Evolutionary conservation across 2,888 invertebrate genomes (phyloP).

Genomic region (Alentia gelatinosa): DNA sequence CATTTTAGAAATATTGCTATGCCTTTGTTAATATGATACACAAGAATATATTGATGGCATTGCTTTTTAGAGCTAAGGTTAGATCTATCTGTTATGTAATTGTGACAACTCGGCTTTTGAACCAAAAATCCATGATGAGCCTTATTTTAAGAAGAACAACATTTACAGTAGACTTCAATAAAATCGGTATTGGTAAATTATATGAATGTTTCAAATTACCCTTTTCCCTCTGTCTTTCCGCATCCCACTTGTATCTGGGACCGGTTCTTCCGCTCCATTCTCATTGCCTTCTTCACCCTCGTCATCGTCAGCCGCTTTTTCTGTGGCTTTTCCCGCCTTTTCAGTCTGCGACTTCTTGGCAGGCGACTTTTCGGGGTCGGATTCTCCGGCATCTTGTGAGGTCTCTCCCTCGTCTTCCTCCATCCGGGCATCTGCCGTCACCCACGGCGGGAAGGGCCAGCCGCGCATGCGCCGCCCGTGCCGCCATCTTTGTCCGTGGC

Average conservation of each 20-base stretch:
- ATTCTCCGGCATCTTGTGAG: background rate
- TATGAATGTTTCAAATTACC: too few species aligned
- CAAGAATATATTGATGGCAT: too few species aligned
- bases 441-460: background rate
- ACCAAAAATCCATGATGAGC: too few species aligned
- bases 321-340: background rate
- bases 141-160: too few species aligned
- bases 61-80: too few species aligned
- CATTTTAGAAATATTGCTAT: too few species aligned
- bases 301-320: background rate
- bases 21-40: too few species aligned
- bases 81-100: too few species aligned
- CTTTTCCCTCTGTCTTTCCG: background rate
- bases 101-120: too few species aligned
- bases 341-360: background rate
- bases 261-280: background rate
- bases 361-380: background rate
- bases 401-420: background rate
- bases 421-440: background rate
- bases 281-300: background rate
- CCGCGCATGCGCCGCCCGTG: background rate
- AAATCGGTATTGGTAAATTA: too few species aligned
- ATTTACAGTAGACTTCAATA: too few species aligned
- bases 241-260: background rate
- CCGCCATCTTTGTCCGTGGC: background rate